phyloP scores from a whole-genome alignment of 1,140 invertebrate species.

The Drosophila bipectinata region DNA sequence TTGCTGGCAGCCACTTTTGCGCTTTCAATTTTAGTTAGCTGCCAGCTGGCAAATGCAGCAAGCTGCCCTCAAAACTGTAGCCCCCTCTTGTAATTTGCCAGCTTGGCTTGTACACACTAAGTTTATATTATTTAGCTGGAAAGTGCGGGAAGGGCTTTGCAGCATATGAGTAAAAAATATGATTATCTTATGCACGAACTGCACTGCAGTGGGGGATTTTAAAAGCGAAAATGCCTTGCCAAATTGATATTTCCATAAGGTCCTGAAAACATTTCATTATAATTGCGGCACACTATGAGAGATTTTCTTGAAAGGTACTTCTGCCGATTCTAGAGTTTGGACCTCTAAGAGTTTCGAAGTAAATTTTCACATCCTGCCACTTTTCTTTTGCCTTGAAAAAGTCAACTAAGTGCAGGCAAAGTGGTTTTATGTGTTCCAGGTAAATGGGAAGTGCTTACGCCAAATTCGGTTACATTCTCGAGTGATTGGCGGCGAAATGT shows the following conservation, averaged over 20 bases:
- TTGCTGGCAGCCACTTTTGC: conserved; percentile 68
- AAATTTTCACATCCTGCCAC: background rate
- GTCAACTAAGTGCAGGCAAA: conserved; percentile 11
- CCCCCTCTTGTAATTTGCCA: conserved; percentile 71
- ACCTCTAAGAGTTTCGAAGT: background rate
- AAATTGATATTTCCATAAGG: conserved; percentile 37
- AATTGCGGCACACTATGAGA: too few relatives aligned
- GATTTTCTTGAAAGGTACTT: too few relatives aligned
- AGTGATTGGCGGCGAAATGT: conserved; percentile 27
- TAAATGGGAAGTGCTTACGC: conserved; percentile 32
- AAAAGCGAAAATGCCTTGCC: conserved; percentile 40
- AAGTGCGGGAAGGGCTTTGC: conserved; percentile 1
- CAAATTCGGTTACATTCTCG: conserved; percentile 16
- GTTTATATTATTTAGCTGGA: conserved; percentile 79
- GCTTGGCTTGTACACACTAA: conserved; percentile 73
- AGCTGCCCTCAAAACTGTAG: conserved; percentile 44
- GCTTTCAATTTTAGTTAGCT: conserved; percentile 71
- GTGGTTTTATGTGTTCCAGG: conserved; percentile 43
- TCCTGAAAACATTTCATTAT: background rate
- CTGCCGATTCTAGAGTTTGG: background rate
- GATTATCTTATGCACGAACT: conserved; percentile 69
- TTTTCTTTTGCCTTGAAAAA: background rate
- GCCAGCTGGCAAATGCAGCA: conserved; percentile 66
- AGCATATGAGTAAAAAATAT: conserved; percentile 61
- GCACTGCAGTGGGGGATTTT: conserved; percentile 52